Evolutionary conservation across 1,140 invertebrate genomes (phyloP), one percentile per base, ranked within the genome.

Genomic region (Sycobia sp.): DNA sequence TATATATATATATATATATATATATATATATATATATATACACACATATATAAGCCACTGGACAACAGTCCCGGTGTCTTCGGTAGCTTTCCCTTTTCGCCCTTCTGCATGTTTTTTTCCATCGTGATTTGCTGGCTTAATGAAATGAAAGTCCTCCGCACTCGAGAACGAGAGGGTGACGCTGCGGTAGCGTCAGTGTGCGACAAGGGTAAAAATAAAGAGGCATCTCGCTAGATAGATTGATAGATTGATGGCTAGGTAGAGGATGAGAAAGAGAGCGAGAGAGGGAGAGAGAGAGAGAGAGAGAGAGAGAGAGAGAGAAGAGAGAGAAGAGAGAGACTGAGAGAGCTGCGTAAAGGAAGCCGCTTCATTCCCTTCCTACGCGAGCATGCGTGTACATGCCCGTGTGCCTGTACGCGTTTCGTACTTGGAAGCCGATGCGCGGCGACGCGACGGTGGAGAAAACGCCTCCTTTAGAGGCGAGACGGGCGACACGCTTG

Each of bases 71-170:
- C 16, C 20, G 49, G 7, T 36, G 32, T 22, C 22, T 44, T 34
- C 32, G 32, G 5, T 16, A 41, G 4, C 10, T 41, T 41, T 16
- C 4, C 38, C 10, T 41, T 11, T 41, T 4, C n/a, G 38, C n/a
- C 7, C 38, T 7, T 14, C n/a, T 41, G 38, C 4, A 41, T 4
- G 38, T 41, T 41, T n/a, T n/a, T n/a, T n/a, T 10, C 14, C 38
- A 16, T 41, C n/a, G 32, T 5, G 11, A 34, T 34, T 34, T 11
- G 32, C 32, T 7, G 32, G 32, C n/a, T n/a, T n/a, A n/a, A n/a
- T n/a, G n/a, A n/a, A 56, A 41, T 69, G 69, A 70, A 62, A 71
- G 68, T 62, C 68, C 62, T 64, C 16, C 53, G 39, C 60, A 69
- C 68, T 71, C 65, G 22, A 32, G 18, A 53, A 29, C 2, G 27